Evolutionary conservation across 2,113 vertebrate species (phyloP).

Genomic region (Entomyzon cyanotis): DNA sequence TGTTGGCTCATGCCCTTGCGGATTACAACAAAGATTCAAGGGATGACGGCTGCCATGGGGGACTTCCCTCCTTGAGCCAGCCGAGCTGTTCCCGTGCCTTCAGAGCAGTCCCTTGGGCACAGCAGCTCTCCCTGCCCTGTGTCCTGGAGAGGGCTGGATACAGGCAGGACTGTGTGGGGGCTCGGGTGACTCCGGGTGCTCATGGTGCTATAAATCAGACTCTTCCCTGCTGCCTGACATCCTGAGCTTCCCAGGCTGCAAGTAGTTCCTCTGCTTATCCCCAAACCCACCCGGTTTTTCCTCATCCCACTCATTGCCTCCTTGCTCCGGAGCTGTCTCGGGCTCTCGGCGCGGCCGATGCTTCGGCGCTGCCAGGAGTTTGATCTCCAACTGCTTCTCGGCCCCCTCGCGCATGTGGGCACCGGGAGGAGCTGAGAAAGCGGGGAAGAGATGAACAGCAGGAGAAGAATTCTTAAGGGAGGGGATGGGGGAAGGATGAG

Average conservation of each 20-base stretch:
- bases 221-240: not conserved
- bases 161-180: not conserved
- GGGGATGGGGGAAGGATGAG: conserved; percentile 31
- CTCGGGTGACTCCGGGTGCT: not conserved
- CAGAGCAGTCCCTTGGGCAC: not conserved
- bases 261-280: not conserved
- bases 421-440: not conserved
- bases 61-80: not conserved
- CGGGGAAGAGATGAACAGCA: conserved; percentile 25
- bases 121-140: not conserved
- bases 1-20: not conserved
- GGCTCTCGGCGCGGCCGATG: not conserved
- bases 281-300: not conserved
- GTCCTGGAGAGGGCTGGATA: not conserved
- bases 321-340: not conserved
- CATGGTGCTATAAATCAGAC: not conserved
- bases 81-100: rapidly evolving
- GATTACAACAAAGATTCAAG: not conserved
- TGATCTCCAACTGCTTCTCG: conserved; percentile 27
- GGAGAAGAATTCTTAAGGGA: conserved; percentile 39
- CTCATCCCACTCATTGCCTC: conserved; percentile 22
- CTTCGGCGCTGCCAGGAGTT: not conserved
- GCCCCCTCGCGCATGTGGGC: not conserved
- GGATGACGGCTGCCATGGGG: not conserved
- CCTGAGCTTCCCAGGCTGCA: not conserved